Percentiles rank a stretch among this genome's conserved stretches.
These are phyloP conservation scores for Drosophila limbata DNA, from an alignment of 2,888 invertebrate genomes.

Conservation along the genomic window DNA sequence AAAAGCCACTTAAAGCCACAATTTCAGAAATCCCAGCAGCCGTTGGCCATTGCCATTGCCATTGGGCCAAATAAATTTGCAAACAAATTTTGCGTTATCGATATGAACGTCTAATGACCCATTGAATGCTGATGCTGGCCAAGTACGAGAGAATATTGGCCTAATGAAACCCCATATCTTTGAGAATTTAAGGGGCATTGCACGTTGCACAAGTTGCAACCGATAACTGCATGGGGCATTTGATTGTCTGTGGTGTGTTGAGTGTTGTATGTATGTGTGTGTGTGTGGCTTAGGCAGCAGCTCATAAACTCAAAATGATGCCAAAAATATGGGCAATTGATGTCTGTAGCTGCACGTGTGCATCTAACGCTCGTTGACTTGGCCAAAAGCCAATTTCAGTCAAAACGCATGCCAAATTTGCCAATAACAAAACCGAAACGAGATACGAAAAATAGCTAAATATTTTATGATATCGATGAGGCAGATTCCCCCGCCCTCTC, in stretches of 20 bases:
- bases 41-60: slow-evolving; percentile 12
- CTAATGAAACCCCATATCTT: slow-evolving; percentile 77
- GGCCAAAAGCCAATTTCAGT: slow-evolving; percentile 78
- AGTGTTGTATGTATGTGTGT: background rate
- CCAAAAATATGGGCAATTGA: slow-evolving; percentile 62
- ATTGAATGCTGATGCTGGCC: slow-evolving; percentile 55
- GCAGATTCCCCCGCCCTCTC: slow-evolving; percentile 18
- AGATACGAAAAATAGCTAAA: slow-evolving; percentile 78
- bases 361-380: slow-evolving; percentile 61
- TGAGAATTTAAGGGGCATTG: slow-evolving; percentile 54
- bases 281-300: slow-evolving; percentile 20
- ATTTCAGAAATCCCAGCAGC: slow-evolving; percentile 40
- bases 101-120: slow-evolving; percentile 66
- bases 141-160: slow-evolving; percentile 44
- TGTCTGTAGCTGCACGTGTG: slow-evolving; percentile 44
- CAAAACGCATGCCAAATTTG: slow-evolving; percentile 79
- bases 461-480: slow-evolving; percentile 79
- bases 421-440: slow-evolving; percentile 75
- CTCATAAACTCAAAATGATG: slow-evolving; percentile 64
- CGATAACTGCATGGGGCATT: slow-evolving; percentile 16
- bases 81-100: slow-evolving; percentile 67
- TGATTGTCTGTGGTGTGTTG: slow-evolving; percentile 14
- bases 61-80: slow-evolving; percentile 57
- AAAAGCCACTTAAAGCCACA: slow-evolving; percentile 55
- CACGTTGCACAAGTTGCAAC: slow-evolving; percentile 45